These are phyloP conservation scores for Epinephelus fuscoguttatus DNA, from an alignment of 2,113 vertebrate species.

Conservation along the genomic window DNA sequence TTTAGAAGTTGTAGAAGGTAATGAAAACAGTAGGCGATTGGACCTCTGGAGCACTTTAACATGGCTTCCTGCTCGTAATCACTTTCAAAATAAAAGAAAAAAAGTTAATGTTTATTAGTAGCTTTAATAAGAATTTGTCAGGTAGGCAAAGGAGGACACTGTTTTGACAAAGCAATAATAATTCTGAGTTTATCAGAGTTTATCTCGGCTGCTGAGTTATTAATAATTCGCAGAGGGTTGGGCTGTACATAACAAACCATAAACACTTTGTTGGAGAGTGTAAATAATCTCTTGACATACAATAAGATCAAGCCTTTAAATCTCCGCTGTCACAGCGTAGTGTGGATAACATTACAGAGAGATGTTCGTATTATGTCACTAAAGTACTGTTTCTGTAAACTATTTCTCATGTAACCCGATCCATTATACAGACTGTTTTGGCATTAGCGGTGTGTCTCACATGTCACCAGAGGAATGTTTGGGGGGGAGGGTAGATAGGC, in stretches of 20 bases:
- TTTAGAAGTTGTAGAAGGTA: slow-evolving; percentile 5
- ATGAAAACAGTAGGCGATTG: not conserved
- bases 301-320: not conserved
- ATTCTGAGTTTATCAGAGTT: not conserved
- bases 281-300: slow-evolving; percentile 10
- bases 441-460: slow-evolving; percentile 5
- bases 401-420: slow-evolving; percentile 27
- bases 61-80: not conserved
- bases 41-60: not conserved
- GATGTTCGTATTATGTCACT: not conserved
- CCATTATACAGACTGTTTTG: slow-evolving; percentile 32
- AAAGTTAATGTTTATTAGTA: too few relatives aligned
- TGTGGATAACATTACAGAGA: not conserved
- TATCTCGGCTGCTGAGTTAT: not conserved
- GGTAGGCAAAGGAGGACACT: not conserved
- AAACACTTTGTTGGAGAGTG: not conserved
- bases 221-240: not conserved
- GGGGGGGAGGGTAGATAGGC: not conserved
- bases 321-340: not conserved
- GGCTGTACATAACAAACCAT: slow-evolving; percentile 1
- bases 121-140: not conserved
- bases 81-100: not conserved
- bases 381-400: not conserved
- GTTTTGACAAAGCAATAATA: not conserved
- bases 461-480: slow-evolving; percentile 36